Evolutionary conservation across 2,888 invertebrate genomes (phyloP), one percentile per base, ranked within the genome.

Genomic region (Nomada flava): DNA sequence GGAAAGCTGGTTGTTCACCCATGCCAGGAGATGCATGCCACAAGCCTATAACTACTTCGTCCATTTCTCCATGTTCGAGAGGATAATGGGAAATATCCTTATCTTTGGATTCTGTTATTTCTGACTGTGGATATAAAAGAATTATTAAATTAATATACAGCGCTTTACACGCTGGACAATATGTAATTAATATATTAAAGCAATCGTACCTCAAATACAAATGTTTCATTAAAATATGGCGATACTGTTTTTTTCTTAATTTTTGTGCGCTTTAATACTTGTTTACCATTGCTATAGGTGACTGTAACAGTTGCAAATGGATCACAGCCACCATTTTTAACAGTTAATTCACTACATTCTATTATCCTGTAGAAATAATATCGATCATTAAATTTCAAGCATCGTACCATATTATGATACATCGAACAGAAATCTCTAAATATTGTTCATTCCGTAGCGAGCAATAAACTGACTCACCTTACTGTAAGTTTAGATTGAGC

Each of bases 261-360:
- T 94, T 97, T 97, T 52, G 98, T 98, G 92, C 97, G 96, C 93
- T 96, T 96, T 87, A 96, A 95, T 89, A 97, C 96, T 94, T 96
- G 95, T 93, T 97, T 96, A 82, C 96, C 97, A 94, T 97, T 98
- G 82, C 97, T 96, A 94, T 97, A 97, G 81, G 96, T 95, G 77
- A 97, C 96, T 69, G 97, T 96, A 91, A 98, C 96, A 88, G 96
- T 95, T 86, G 97, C 98, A 94, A 97, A 98, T 18, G 98, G 98
- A 94, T 98, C 98, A 95, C 98, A 98, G 90, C 97, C 96, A 89
- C 98, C 98, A 94, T 97, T 98, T 93, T 97, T 97, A 87, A 98
- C 96, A 84, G 98, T 97, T 93, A 98, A 95, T 94, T 98, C 98
- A 86, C 96, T 96, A 94, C 98, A 98, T 94, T 98, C 98, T 87